phyloP scores from a whole-genome alignment of 2,113 vertebrate species.

The Sander lucioperca region DNA sequence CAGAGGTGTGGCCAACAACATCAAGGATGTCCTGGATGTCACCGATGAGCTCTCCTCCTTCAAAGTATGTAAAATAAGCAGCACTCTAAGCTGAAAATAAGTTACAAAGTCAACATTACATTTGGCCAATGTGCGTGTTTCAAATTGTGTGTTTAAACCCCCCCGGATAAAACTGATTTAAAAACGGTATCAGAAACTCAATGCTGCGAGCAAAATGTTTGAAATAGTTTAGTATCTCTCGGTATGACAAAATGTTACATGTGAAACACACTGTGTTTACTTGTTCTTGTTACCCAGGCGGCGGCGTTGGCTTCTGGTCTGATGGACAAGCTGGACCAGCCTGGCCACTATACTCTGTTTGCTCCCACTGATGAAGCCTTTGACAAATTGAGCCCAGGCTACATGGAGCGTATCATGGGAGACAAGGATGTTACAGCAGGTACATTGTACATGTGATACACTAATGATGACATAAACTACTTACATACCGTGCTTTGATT shows the following conservation, averaged over 20 bases:
- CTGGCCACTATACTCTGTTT: conserved; percentile 94
- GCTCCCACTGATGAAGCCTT: conserved; percentile 95
- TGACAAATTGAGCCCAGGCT: conserved; percentile 82
- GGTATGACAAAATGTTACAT: background rate
- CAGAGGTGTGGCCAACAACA: conserved; percentile 86
- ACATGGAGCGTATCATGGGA: conserved; percentile 88
- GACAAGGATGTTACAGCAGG: conserved; percentile 91
- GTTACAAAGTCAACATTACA: background rate
- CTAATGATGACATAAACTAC: background rate
- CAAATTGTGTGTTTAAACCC: background rate
- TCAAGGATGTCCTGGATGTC: conserved; percentile 88
- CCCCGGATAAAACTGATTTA: background rate
- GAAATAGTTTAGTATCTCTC: background rate
- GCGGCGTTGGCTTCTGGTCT: conserved; percentile 85
- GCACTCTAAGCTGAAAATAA: background rate
- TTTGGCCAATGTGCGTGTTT: background rate
- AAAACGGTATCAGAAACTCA: background rate
- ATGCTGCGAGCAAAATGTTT: background rate
- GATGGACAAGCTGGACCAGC: conserved; percentile 85
- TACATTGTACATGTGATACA: conserved; percentile 62
- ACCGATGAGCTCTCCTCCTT: conserved; percentile 89
- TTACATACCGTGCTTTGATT: background rate
- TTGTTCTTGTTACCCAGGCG: conserved; percentile 76
- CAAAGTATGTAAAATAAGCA: conserved; percentile 80
- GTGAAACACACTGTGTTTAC: background rate